phyloP scores from a whole-genome alignment of 2,113 vertebrate genomes.

The Triplophysa rosa region DNA sequence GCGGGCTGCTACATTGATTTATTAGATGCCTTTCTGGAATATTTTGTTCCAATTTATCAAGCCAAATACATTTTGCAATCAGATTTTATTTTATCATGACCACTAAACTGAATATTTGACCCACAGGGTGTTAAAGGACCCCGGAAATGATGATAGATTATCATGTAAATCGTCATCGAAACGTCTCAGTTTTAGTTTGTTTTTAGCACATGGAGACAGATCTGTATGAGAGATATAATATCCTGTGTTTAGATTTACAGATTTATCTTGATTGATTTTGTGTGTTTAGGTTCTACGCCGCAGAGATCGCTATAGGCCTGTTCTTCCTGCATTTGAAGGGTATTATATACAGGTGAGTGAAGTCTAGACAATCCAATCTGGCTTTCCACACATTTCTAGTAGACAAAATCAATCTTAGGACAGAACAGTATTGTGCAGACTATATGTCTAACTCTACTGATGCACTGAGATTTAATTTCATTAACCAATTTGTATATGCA shows the following conservation, averaged over 20 bases:
- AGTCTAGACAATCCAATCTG: background rate
- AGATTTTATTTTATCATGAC: too few relatives aligned
- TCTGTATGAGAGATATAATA: background rate
- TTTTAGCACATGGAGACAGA: background rate
- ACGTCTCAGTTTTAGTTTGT: background rate
- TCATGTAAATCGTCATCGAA: too few relatives aligned
- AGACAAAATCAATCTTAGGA: too few relatives aligned
- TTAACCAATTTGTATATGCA: too few relatives aligned
- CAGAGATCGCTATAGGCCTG: slow-evolving; percentile 86
- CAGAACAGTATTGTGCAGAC: too few relatives aligned
- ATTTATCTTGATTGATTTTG: slow-evolving; percentile 18
- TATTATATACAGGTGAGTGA: slow-evolving; percentile 84
- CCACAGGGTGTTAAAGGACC: too few relatives aligned
- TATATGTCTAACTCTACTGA: too few relatives aligned
- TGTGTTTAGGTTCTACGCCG: slow-evolving; percentile 80
- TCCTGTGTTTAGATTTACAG: background rate
- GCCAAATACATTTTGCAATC: background rate
- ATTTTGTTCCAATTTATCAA: background rate
- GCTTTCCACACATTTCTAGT: background rate
- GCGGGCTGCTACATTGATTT: background rate
- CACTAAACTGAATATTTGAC: too few relatives aligned
- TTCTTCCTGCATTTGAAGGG: slow-evolving; percentile 87
- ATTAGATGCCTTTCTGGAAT: background rate
- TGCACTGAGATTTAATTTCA: too few relatives aligned
- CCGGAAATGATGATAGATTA: background rate